These are phyloP conservation scores for Enoplosus armatus DNA, from an alignment of 2,797 vertebrate species.

Conservation along the genomic window DNA sequence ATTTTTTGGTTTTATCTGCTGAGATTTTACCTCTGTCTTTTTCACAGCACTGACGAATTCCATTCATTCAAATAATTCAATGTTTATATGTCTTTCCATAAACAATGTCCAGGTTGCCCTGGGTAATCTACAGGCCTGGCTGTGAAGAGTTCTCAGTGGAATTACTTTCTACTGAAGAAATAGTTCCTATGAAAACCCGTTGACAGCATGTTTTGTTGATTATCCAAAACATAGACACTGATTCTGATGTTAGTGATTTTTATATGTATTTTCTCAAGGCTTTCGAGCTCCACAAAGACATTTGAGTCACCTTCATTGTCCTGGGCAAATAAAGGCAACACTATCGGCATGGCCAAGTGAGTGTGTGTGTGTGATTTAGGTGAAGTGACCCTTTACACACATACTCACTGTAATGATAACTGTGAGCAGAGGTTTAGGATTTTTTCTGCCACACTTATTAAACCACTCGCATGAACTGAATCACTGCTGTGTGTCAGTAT, in stretches of 20 bases:
- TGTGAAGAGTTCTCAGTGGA: not conserved
- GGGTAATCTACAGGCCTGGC: not conserved
- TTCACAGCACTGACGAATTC: not conserved
- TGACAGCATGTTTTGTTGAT: not conserved
- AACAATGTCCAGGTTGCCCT: not conserved
- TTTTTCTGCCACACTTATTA: constrained; percentile 25
- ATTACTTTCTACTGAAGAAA: not conserved
- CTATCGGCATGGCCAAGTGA: not conserved
- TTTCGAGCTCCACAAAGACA: not conserved
- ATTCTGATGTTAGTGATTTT: not conserved
- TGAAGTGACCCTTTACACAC: not conserved
- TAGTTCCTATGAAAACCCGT: not conserved
- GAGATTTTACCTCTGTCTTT: not conserved
- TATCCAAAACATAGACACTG: not conserved
- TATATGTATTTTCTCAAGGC: not conserved
- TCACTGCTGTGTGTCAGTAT: constrained; percentile 46
- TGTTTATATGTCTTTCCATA: not conserved
- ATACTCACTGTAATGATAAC: not conserved
- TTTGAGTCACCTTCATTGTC: not conserved
- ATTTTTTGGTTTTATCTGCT: not conserved
- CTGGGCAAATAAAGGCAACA: not conserved
- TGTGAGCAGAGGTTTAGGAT: constrained; percentile 21
- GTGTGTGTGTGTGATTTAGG: not conserved
- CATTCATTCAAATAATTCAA: not conserved
- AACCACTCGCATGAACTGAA: constrained; percentile 41